These are phyloP conservation scores for Vollenhovia emeryi DNA, from an alignment of 1,140 invertebrate species.

Conservation along the genomic window DNA sequence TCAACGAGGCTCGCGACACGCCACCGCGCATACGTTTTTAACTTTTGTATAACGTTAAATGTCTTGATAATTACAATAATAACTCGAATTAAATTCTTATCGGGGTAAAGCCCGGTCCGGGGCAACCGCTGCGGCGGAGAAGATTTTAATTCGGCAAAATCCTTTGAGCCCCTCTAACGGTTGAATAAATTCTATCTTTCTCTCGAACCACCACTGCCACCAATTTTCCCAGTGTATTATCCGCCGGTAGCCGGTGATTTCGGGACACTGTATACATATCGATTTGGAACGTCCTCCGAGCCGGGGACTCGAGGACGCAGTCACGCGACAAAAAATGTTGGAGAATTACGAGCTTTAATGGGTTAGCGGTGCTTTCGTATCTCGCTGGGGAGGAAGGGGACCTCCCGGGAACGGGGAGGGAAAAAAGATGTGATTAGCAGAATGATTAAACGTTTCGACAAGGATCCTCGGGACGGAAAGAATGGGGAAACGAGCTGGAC, in stretches of 20 bases:
- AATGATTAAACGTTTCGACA: slow-evolving; percentile 65
- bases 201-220: not conserved
- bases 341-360: slow-evolving; percentile 56
- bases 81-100: not conserved
- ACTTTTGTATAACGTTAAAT: not conserved
- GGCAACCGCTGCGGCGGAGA: not conserved
- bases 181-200: not conserved
- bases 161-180: not conserved
- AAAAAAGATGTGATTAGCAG: slow-evolving; percentile 52
- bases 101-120: not conserved
- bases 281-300: not conserved
- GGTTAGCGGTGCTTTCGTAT: slow-evolving; percentile 33
- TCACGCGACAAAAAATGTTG: slow-evolving; percentile 29
- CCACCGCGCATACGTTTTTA: not conserved
- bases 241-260: not conserved
- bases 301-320: not conserved
- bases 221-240: not conserved
- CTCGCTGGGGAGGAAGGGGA: not conserved
- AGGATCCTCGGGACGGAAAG: slow-evolving; percentile 24
- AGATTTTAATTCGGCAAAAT: slow-evolving; percentile 21
- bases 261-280: slow-evolving; percentile 29
- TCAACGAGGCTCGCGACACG: not conserved
- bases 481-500: slow-evolving; percentile 26
- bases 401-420: slow-evolving; percentile 35
- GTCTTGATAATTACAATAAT: not conserved